Evolutionary conservation across 2,113 vertebrate species (phyloP).

Genomic region (Protobothrops mucrosquamatus): DNA sequence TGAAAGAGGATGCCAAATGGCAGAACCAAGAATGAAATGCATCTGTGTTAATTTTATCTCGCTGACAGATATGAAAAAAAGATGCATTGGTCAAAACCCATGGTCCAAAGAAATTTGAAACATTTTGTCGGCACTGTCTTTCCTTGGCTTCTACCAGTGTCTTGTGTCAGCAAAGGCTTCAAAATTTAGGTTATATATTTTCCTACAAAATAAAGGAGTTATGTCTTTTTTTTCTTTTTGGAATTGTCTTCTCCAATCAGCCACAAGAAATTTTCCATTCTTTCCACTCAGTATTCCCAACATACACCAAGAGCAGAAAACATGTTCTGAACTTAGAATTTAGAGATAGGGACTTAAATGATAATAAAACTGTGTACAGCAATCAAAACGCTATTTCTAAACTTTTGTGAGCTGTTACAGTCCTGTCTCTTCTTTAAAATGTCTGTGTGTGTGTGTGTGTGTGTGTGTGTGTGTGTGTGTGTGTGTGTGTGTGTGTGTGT

Average conservation of each 20-base stretch:
- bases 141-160: not conserved
- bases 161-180: not conserved
- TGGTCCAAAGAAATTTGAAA: not conserved
- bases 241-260: not conserved
- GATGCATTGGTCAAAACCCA: not conserved
- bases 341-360: not conserved
- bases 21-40: not conserved
- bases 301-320: not conserved
- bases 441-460: no score
- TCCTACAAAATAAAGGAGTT: no score
- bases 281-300: not conserved
- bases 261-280: not conserved
- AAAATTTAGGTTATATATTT: not conserved
- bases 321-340: not conserved
- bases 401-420: not conserved
- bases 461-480: no score
- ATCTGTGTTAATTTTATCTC: not conserved
- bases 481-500: no score
- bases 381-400: not conserved
- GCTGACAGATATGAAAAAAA: not conserved
- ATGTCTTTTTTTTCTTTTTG: not conserved
- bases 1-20: not conserved
- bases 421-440: not conserved
- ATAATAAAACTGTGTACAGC: not conserved
- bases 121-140: not conserved